Evolutionary conservation across 2,113 vertebrate species (phyloP), one percentile per base, ranked within the genome.

Genomic region (Malaclemys terrapin): DNA sequence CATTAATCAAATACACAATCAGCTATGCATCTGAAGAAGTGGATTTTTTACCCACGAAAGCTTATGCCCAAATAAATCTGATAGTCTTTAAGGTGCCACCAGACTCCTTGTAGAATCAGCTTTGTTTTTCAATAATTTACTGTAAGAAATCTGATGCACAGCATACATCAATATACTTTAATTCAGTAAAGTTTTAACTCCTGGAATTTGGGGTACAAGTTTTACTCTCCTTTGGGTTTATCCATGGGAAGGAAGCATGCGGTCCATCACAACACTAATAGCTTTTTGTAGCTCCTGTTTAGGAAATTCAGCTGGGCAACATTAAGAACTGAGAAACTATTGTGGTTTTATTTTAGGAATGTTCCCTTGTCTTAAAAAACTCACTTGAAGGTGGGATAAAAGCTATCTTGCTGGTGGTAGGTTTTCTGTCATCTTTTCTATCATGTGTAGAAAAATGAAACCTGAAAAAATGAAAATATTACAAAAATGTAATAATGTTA

Each of bases 331-430:
- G 11, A 38, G 2, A 11, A 69, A 87, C 3, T 19, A 31, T 27
- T 38, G 42, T 29, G 16, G 35, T 47, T 85, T 59, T 50, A 84
- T 94, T 93, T 93, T 65, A 57, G 62, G 47, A 82, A 76, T 84
- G 42, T 62, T 84, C 80, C 59, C 38, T 54, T 52, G 10, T 42
- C 75, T 85, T 80, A 87, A 42, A 87, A 93, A 89, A 95, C 98
- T 98, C 89, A 98, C 98, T 89, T 89, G 98, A 91, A 91, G 98
- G 98, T 90, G 98, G 97, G 2, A 76, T 96, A 92, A 98, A 98
- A 20, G 96, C 93, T 82, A 97, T 98, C 97, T 96, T 98, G 91
- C 98, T 98, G 6, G 94, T 98, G 59, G 96, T 95, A n/a, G 98
- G 93, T 87, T 98, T 98, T 92, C 93, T 97, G 78, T 98, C 97